Conservation (phyloP, 2,797 vertebrate species). For the Spheniscus humboldti region DNA sequence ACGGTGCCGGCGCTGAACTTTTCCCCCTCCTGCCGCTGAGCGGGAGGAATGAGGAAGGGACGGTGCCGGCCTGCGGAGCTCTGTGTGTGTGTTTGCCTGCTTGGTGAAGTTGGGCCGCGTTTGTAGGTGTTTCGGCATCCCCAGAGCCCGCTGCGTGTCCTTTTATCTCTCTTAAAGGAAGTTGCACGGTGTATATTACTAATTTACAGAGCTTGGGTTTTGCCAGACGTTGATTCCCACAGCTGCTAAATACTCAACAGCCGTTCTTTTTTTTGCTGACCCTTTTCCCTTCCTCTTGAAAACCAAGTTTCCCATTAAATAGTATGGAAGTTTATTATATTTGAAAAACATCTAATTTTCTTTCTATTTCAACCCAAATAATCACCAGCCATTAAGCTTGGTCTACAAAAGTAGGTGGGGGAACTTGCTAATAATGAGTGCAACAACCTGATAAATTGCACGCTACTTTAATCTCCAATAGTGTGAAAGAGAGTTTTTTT, state of each 20-base stretch:
- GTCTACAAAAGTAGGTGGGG: not conserved
- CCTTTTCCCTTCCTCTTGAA: not conserved
- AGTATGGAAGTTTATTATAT: not conserved
- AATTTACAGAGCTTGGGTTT: not conserved
- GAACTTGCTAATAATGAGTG: not conserved
- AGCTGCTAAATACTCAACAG: not conserved
- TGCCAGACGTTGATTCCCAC: fast-evolving
- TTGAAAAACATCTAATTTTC: not conserved
- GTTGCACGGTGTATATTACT: fast-evolving
- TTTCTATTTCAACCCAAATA: not conserved
- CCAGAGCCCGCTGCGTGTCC: fast-evolving
- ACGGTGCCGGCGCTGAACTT: not conserved
- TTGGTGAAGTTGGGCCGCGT: not conserved
- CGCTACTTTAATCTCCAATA: not conserved
- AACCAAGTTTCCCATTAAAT: not conserved
- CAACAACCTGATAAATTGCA: not conserved
- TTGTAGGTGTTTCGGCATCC: not conserved
- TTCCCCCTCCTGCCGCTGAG: not conserved
- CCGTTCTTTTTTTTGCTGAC: not conserved
- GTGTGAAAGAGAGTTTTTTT: not conserved
- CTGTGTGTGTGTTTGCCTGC: not conserved
- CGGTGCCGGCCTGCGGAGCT: not conserved
- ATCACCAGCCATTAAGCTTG: not conserved
- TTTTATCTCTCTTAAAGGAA: fast-evolving
- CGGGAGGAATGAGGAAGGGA: conserved; percentile 9